Percentiles rank a stretch among this genome's conserved stretches.
These are phyloP conservation scores for Chironomus tentans DNA, from an alignment of 2,888 invertebrate species.

Conservation along the genomic window DNA sequence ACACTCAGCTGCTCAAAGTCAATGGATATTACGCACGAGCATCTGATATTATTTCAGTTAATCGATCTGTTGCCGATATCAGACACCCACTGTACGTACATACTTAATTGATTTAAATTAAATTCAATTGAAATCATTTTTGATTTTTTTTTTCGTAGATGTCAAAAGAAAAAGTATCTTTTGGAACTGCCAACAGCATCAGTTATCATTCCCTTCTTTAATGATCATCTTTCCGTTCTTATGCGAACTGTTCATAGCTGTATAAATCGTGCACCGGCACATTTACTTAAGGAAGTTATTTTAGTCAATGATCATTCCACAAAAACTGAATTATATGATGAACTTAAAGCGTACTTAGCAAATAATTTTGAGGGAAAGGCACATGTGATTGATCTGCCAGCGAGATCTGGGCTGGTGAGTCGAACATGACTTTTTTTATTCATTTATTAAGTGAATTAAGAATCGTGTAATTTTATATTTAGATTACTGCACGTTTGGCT, in stretches of 20 bases:
- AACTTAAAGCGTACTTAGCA: slow-evolving; percentile 59
- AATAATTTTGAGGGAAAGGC: slow-evolving; percentile 12
- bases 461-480: background rate
- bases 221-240: background rate
- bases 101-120: background rate
- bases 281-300: slow-evolving; percentile 74
- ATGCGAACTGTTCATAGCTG: slow-evolving; percentile 66
- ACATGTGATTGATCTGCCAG: slow-evolving; percentile 53
- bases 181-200: background rate
- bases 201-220: background rate
- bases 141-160: background rate
- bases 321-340: slow-evolving; percentile 58
- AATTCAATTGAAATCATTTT: background rate
- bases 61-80: slow-evolving; percentile 12
- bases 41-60: background rate
- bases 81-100: background rate
- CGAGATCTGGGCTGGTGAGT: slow-evolving; percentile 65
- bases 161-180: background rate
- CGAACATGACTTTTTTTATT: background rate
- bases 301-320: slow-evolving; percentile 81
- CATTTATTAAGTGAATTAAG: background rate
- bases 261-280: slow-evolving; percentile 67
- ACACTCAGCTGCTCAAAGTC: background rate
- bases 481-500: slow-evolving; percentile 67
- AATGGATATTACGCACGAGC: slow-evolving; percentile 4